These are phyloP conservation scores for Prunella strophiata DNA, from an alignment of 2,797 vertebrate species.

Conservation along the genomic window DNA sequence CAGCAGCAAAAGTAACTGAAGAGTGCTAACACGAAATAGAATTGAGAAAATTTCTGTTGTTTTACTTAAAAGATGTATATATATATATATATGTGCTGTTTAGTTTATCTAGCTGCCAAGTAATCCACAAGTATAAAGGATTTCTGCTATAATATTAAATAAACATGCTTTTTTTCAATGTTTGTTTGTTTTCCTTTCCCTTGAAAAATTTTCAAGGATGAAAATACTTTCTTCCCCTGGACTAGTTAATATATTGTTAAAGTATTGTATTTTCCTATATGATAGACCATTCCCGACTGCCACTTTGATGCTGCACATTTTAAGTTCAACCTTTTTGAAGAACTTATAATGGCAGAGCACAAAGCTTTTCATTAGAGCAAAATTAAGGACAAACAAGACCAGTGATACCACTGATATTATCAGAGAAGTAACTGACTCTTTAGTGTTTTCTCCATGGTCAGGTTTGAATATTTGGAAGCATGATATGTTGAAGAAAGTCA, in stretches of 20 bases:
- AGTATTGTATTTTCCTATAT: neutral
- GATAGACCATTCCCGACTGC: neutral
- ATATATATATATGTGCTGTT: too few species aligned
- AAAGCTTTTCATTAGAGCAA: neutral
- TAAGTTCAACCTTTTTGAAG: neutral
- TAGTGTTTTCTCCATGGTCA: neutral
- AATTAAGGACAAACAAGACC: neutral
- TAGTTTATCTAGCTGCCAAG: neutral
- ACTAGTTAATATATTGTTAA: neutral
- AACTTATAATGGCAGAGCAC: neutral
- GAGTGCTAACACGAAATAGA: neutral
- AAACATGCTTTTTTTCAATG: fast-evolving
- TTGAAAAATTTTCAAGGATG: neutral
- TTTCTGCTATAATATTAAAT: neutral
- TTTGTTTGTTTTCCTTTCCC: neutral
- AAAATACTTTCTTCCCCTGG: neutral
- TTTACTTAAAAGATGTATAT: neutral
- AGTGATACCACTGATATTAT: neutral
- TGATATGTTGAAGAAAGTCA: neutral
- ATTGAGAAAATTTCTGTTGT: neutral
- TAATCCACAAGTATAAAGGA: neutral
- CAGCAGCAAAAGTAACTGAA: neutral
- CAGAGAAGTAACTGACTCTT: neutral
- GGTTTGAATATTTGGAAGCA: neutral
- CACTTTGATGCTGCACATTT: neutral